Percentiles rank a stretch among this genome's conserved stretches.
Conservation (phyloP, 1,140 invertebrate genomes). For the Drosophila ironensis region DNA sequence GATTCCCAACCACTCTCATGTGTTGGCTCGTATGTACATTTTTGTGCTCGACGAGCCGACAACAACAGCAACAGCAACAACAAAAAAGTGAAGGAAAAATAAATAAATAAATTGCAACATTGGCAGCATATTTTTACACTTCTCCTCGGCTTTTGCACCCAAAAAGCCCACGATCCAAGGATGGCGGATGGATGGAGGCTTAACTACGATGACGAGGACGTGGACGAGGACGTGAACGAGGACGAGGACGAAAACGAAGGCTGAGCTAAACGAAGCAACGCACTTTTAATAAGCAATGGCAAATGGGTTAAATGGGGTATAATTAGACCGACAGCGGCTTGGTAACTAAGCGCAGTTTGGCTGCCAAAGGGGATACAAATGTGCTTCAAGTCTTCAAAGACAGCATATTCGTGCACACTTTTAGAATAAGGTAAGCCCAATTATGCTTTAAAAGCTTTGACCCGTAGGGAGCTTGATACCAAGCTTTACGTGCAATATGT, state of each 20-base stretch:
- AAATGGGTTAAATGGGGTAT: slow-evolving; percentile 45
- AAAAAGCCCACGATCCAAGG: slow-evolving; percentile 68
- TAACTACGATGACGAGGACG: slow-evolving; percentile 14
- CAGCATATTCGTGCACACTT: no score
- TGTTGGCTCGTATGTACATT: slow-evolving; percentile 65
- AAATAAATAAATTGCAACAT: slow-evolving; percentile 80
- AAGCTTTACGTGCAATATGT: no score
- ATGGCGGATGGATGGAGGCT: slow-evolving; percentile 14
- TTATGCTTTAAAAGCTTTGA: no score
- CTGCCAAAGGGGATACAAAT: neutral
- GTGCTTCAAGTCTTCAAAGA: no score
- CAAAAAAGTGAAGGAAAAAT: slow-evolving; percentile 63
- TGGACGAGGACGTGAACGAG: neutral
- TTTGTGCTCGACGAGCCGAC: slow-evolving; percentile 65
- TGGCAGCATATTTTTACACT: slow-evolving; percentile 80
- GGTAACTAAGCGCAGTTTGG: slow-evolving; percentile 38
- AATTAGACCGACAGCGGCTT: slow-evolving; percentile 49
- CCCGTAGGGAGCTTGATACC: no score
- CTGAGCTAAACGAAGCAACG: no score
- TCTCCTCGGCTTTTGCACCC: slow-evolving; percentile 44
- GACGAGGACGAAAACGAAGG: slow-evolving; percentile 26
- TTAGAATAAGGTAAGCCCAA: no score
- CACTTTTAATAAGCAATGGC: slow-evolving; percentile 55
- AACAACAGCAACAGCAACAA: slow-evolving; percentile 18
- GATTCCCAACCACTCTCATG: slow-evolving; percentile 14